A percentile compares a stretch with the other conserved stretches of the same genome.
These are phyloP conservation scores for Hippasteria phrygiana DNA, from an alignment of 53 echinoderm and acorn worm genomes.

Conservation along the genomic window DNA sequence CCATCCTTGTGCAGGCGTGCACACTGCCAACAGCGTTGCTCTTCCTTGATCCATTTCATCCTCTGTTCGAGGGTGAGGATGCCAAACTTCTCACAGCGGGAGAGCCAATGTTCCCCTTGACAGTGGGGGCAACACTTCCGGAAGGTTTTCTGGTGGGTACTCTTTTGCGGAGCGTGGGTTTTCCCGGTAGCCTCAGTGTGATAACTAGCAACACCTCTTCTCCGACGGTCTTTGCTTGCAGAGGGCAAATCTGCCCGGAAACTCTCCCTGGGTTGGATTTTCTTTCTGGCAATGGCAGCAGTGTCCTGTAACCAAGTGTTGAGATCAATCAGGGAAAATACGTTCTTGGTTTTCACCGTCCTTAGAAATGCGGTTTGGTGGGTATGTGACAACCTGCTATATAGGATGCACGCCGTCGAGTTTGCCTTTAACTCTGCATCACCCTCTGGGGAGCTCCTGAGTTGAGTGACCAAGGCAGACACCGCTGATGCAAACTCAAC, in stretches of 20 bases:
- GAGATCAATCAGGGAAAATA: neutral
- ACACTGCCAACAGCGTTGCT: constrained; percentile 28
- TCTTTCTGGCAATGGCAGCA: constrained; percentile 1
- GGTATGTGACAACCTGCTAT: constrained; percentile 8
- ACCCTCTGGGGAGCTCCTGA: neutral
- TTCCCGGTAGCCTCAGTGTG: neutral
- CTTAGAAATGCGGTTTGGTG: constrained; percentile 24
- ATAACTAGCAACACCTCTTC: neutral
- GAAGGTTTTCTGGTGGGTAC: neutral
- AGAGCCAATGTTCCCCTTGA: constrained; percentile 1
- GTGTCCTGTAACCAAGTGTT: neutral
- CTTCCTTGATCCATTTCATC: constrained; percentile 5
- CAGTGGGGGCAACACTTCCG: constrained; percentile 7
- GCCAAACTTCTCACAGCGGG: constrained; percentile 5
- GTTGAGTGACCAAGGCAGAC: neutral
- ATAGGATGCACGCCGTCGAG: constrained; percentile 27
- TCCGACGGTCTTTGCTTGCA: neutral
- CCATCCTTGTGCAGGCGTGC: constrained; percentile 22
- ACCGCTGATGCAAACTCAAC: constrained; percentile 25
- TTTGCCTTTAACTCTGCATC: neutral
- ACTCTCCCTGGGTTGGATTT: neutral
- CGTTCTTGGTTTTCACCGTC: neutral
- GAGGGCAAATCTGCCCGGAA: neutral
- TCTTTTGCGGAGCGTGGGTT: neutral
- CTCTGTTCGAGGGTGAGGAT: neutral